Evolutionary conservation across 2,888 invertebrate genomes (phyloP).

Genomic region (Spicauda simplicius): DNA sequence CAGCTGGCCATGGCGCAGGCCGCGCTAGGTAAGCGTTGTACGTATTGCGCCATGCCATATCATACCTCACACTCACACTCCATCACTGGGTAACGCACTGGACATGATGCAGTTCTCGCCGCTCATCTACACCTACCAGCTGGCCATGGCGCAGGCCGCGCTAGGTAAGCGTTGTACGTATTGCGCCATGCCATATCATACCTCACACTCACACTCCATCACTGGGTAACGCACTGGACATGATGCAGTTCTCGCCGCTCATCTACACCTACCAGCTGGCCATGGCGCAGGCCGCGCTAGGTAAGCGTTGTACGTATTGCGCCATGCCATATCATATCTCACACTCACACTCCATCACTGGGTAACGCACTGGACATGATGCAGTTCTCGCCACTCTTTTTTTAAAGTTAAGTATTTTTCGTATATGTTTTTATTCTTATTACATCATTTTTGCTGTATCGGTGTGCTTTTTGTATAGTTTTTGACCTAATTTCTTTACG

Average conservation of each 20-base stretch:
- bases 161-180: constrained; percentile 80
- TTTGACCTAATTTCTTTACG: too few species aligned
- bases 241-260: constrained; percentile 94
- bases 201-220: constrained; percentile 12
- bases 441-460: too few species aligned
- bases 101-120: constrained; percentile 96
- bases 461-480: too few species aligned
- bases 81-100: constrained; percentile 67
- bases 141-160: constrained; percentile 92
- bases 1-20: constrained; percentile 94
- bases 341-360: constrained; percentile 9
- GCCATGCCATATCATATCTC: constrained; percentile 27
- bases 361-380: constrained; percentile 89
- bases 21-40: constrained; percentile 81
- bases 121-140: constrained; percentile 94
- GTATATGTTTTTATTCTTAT: too few species aligned
- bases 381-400: constrained; percentile 93
- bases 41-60: constrained; percentile 50
- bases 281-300: constrained; percentile 90
- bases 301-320: constrained; percentile 75
- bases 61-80: constrained; percentile 13
- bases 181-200: constrained; percentile 37
- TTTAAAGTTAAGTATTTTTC: too few species aligned
- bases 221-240: constrained; percentile 85
- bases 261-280: constrained; percentile 96